Percentiles rank a stretch among this genome's conserved stretches.
phyloP scores from a whole-genome alignment of 2,888 invertebrate species.

The Digitonthophagus gazella region DNA sequence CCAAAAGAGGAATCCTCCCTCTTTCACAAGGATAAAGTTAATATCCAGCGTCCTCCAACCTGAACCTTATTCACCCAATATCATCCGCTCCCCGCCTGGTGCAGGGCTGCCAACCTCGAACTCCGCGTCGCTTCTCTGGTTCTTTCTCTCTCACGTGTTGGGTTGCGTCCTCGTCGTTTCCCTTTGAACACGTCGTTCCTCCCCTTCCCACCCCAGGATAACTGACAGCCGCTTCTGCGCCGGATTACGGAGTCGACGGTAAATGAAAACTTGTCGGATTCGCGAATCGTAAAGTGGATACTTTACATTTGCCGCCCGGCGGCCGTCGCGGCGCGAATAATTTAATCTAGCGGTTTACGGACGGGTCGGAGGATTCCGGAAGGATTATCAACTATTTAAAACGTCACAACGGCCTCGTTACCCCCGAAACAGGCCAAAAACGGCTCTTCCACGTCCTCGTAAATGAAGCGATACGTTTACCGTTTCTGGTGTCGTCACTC shows the following conservation, averaged over 20 bases:
- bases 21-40: constrained; percentile 7
- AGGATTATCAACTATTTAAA: not conserved
- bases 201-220: not conserved
- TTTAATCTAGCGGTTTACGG: constrained; percentile 11
- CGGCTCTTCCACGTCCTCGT: not conserved
- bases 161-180: not conserved
- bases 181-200: not conserved
- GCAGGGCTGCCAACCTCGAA: not conserved
- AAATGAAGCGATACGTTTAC: not conserved
- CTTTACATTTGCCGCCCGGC: constrained; percentile 10
- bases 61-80: constrained; percentile 7
- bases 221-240: not conserved
- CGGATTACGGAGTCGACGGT: constrained; percentile 12
- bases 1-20: not conserved
- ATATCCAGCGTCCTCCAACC: constrained; percentile 12
- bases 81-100: constrained; percentile 2
- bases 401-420: not conserved
- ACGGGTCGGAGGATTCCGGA: not conserved
- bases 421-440: too few relatives aligned
- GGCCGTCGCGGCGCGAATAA: not conserved
- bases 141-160: not conserved
- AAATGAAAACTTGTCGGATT: constrained; percentile 16
- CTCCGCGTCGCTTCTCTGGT: not conserved
- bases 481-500: not conserved
- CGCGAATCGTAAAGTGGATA: constrained; percentile 15